Evolutionary conservation across 64 coral and sea anemone genomes (phyloP).

Genomic region (Montipora cactus): DNA sequence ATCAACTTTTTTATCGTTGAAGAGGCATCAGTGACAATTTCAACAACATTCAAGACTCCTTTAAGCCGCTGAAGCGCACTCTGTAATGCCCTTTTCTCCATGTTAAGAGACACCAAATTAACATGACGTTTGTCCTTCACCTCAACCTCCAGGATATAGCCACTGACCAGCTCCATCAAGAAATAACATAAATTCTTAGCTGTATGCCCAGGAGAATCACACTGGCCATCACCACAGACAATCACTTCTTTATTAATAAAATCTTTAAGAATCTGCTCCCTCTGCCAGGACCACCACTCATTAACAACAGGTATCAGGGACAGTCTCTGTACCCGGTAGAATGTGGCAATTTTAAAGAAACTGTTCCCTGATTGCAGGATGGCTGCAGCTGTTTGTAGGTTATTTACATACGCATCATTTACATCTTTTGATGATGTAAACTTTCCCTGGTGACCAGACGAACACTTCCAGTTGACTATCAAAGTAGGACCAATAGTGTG

Average conservation of each 20-base stretch:
- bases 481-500: slow-evolving; percentile 2
- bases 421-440: slow-evolving; percentile 22
- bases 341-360: slow-evolving; percentile 5
- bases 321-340: slow-evolving; percentile 8
- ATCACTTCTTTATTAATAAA: background rate
- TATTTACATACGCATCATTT: slow-evolving; percentile 15
- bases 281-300: slow-evolving; percentile 35
- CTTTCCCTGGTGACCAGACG: background rate
- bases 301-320: background rate
- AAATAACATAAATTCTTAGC: slow-evolving; percentile 37
- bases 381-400: background rate
- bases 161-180: background rate
- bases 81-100: slow-evolving; percentile 20
- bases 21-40: background rate
- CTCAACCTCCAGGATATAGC: slow-evolving; percentile 36
- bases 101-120: slow-evolving; percentile 9
- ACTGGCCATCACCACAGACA: slow-evolving; percentile 38
- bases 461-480: background rate
- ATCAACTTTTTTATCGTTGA: slow-evolving; percentile 33
- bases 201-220: slow-evolving; percentile 32
- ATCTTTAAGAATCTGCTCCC: background rate
- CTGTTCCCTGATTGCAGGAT: slow-evolving; percentile 8
- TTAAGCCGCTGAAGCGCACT: background rate
- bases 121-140: slow-evolving; percentile 35
- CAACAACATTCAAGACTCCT: background rate